A percentile compares a stretch with the other conserved stretches of the same genome.
Conservation (phyloP, 1,140 invertebrate genomes). For the Drosophila tropicalis region DNA sequence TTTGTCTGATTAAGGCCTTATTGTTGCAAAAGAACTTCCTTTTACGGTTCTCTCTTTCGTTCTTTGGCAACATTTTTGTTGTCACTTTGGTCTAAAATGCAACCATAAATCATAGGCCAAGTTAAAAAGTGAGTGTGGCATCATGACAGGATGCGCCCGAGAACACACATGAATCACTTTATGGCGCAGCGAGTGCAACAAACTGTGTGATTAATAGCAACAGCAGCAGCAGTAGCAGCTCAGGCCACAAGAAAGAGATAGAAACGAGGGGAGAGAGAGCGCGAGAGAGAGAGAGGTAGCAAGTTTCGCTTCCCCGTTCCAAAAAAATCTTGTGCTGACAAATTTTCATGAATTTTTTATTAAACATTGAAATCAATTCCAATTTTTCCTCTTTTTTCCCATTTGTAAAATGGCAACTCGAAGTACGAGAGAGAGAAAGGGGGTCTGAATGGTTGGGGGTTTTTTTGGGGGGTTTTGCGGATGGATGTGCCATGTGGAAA, state of each 20-base stretch:
- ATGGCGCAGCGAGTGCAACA: conserved; percentile 80
- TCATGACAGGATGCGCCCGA: conserved; percentile 70
- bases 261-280: conserved; percentile 18
- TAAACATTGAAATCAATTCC: conserved; percentile 82
- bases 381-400: conserved; percentile 48
- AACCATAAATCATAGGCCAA: conserved; percentile 71
- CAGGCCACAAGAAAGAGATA: conserved; percentile 21
- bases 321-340: conserved; percentile 65
- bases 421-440: neutral
- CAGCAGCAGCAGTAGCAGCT: conserved; percentile 36
- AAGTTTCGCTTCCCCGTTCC: neutral
- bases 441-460: neutral
- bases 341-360: conserved; percentile 82
- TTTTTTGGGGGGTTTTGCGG: neutral
- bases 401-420: conserved; percentile 7
- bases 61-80: conserved; percentile 31
- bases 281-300: conserved; percentile 3
- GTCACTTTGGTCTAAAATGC: conserved; percentile 67
- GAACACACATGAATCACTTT: conserved; percentile 75
- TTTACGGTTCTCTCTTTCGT: neutral
- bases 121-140: conserved; percentile 37
- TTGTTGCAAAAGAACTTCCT: conserved; percentile 43
- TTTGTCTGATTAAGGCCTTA: conserved; percentile 43
- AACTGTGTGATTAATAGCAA: conserved; percentile 80
- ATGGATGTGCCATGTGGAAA: conserved; percentile 21